Conservation (phyloP, 2,888 invertebrate genomes). For the Schrankia costaestrigalis region DNA sequence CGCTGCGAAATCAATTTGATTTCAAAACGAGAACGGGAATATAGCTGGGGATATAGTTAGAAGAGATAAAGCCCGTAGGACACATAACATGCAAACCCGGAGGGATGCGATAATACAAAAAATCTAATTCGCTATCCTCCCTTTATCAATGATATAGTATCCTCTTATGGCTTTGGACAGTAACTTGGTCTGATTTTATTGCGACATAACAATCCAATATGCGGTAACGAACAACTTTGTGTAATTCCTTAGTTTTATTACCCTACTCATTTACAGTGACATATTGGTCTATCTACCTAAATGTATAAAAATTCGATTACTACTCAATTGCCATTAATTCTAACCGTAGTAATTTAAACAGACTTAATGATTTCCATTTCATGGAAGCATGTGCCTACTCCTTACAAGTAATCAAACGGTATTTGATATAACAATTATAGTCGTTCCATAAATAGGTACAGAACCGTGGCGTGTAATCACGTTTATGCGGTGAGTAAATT, state of each 20-base stretch:
- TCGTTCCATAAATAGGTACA: background rate
- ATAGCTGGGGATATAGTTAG: conserved; percentile 39
- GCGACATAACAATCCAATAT: no score
- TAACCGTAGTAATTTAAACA: no score
- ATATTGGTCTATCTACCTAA: no score
- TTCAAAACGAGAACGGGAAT: conserved; percentile 43
- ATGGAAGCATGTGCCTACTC: no score
- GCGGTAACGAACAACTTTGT: conserved; percentile 21
- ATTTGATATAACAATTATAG: background rate
- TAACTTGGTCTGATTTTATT: conserved; percentile 42
- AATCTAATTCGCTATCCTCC: conserved; percentile 45
- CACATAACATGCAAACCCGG: conserved; percentile 42
- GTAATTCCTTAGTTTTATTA: no score
- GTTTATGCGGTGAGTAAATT: conserved; percentile 2
- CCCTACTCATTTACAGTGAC: no score
- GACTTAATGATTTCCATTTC: no score
- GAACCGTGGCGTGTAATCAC: background rate
- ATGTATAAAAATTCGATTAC: no score
- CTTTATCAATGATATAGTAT: conserved; percentile 49
- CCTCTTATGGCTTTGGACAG: conserved; percentile 37
- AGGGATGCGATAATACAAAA: conserved; percentile 53
- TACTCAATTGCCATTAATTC: no score
- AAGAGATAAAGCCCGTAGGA: conserved; percentile 44
- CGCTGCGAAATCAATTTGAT: conserved; percentile 52
- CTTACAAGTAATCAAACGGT: no score